Conservation (phyloP, 23 tunicate species). For the Pegea sp. region DNA sequence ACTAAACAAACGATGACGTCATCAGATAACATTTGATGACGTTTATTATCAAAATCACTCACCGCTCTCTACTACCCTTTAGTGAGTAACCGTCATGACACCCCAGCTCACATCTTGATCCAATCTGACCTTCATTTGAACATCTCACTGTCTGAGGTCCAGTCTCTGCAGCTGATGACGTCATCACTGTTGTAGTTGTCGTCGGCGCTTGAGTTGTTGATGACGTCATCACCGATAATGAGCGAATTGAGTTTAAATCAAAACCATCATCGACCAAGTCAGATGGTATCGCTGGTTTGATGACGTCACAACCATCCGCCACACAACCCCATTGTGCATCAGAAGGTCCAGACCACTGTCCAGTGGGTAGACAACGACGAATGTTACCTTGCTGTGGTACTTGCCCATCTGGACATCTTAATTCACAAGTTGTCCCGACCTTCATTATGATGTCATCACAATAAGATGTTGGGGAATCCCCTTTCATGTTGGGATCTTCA, state of each 20-base stretch:
- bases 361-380: constrained; percentile 1
- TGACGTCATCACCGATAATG: background rate
- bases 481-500: background rate
- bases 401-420: too few species aligned
- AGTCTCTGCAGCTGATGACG: background rate
- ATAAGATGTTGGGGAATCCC: too few species aligned
- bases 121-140: background rate
- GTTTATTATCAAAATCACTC: too few species aligned
- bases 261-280: too few species aligned
- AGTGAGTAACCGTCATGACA: background rate
- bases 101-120: background rate
- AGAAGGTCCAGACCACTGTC: constrained; percentile 1
- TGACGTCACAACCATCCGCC: background rate
- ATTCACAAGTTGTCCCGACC: too few species aligned
- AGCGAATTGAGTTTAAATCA: background rate
- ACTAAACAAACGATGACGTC: too few species aligned
- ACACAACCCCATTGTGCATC: background rate
- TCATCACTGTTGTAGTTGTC: background rate
- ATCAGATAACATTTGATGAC: too few species aligned
- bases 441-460: too few species aligned
- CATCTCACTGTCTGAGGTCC: background rate
- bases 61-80: background rate
- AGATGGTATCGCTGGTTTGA: too few species aligned
- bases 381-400: too few species aligned
- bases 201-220: background rate